phyloP scores from a whole-genome alignment of 1,140 invertebrate genomes.

The Agraylea sexmaculata region DNA sequence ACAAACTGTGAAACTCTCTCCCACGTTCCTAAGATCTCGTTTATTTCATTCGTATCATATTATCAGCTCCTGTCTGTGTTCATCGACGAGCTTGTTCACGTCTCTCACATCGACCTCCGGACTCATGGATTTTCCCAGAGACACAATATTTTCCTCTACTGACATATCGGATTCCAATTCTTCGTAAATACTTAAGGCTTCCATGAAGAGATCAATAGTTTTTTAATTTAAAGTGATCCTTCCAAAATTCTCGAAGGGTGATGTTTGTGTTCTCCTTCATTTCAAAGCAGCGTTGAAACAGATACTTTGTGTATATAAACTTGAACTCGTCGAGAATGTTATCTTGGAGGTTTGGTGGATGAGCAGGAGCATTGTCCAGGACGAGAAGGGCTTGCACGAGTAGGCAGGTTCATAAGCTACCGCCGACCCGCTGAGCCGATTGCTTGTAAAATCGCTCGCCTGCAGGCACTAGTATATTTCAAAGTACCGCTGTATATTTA shows the following conservation, averaged over 20 bases:
- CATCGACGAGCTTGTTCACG: slow-evolving; percentile 22
- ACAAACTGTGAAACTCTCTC: slow-evolving; percentile 16
- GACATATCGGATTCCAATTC: slow-evolving; percentile 11
- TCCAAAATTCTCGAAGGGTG: no score
- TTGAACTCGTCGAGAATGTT: slow-evolving; percentile 22
- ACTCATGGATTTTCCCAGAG: slow-evolving; percentile 15
- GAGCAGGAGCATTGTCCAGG: slow-evolving; percentile 26
- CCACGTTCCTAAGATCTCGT: slow-evolving; percentile 17
- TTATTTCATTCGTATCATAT: no score
- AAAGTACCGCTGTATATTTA: no score
- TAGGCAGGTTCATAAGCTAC: no score
- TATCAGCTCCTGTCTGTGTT: slow-evolving; percentile 21
- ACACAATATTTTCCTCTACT: slow-evolving; percentile 22
- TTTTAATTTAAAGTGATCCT: no score
- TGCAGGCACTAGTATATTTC: no score
- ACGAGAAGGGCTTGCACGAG: slow-evolving; percentile 25
- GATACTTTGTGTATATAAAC: no score
- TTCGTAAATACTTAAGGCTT: slow-evolving; percentile 20
- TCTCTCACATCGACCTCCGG: slow-evolving; percentile 19
- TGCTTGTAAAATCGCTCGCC: no score
- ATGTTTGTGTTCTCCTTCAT: no score
- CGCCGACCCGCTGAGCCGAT: no score
- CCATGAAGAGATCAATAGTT: no score
- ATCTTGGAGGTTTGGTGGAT: slow-evolving; percentile 23
- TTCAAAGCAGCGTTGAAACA: no score